A percentile compares a stretch with the other conserved stretches of the same genome.
Conservation (phyloP, 2,113 vertebrate species). For the Bos javanicus region DNA sequence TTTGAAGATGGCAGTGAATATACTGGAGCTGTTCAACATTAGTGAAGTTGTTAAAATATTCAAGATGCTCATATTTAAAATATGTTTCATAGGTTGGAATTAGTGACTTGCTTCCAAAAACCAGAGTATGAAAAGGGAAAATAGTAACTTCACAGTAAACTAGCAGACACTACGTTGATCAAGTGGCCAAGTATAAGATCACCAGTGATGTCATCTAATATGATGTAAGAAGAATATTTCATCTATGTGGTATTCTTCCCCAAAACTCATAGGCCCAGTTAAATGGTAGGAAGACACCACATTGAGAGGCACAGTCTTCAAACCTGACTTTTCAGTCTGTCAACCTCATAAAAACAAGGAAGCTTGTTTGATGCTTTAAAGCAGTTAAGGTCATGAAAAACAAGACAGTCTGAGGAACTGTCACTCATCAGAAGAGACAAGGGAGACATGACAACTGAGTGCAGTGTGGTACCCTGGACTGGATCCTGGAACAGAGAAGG, state of each 20-base stretch:
- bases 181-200: not conserved
- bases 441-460: not conserved
- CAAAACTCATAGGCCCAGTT: not conserved
- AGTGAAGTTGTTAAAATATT: not conserved
- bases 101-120: not conserved
- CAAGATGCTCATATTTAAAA: not conserved
- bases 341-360: not conserved
- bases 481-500: not conserved
- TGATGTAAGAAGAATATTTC: not conserved
- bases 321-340: not conserved
- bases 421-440: not conserved
- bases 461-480: accelerated
- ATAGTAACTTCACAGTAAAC: not conserved
- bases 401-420: not conserved
- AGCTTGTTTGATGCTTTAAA: not conserved
- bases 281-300: not conserved
- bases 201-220: not conserved
- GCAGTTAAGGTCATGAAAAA: not conserved
- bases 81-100: not conserved
- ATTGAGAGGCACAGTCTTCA: not conserved
- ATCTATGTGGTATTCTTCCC: not conserved
- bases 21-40: not conserved
- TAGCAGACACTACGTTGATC: not conserved
- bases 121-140: not conserved
- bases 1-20: not conserved